A percentile compares a stretch with the other conserved stretches of the same genome.
These are phyloP conservation scores for Diplazon laetatorius DNA, from an alignment of 2,888 invertebrate species.

Conservation along the genomic window DNA sequence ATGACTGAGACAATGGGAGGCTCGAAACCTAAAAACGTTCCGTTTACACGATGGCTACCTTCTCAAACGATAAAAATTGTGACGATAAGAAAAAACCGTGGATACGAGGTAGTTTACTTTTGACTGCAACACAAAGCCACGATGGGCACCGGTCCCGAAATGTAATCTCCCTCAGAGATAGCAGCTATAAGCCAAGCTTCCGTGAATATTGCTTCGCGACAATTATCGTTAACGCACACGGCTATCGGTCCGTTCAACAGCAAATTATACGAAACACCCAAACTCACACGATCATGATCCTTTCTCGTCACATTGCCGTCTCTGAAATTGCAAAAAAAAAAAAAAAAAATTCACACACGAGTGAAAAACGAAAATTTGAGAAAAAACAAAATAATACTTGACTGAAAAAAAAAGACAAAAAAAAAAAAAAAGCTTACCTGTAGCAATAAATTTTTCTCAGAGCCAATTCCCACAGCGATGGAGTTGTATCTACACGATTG, in stretches of 20 bases:
- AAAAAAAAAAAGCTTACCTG: slow-evolving; percentile 68
- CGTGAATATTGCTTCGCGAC: slow-evolving; percentile 77
- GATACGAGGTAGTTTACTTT: slow-evolving; percentile 68
- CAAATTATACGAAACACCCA: slow-evolving; percentile 70
- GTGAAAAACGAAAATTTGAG: slow-evolving; percentile 11
- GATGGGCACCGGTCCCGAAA: slow-evolving; percentile 66
- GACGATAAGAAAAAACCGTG: not conserved
- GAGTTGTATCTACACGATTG: slow-evolving; percentile 67
- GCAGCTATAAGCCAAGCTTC: slow-evolving; percentile 77
- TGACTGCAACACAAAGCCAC: slow-evolving; percentile 74
- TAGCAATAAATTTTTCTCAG: slow-evolving; percentile 74
- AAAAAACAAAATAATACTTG: not conserved
- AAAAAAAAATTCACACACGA: not conserved
- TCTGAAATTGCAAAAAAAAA: slow-evolving; percentile 30
- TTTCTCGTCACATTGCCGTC: not conserved
- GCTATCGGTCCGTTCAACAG: slow-evolving; percentile 76
- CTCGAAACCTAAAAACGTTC: no score
- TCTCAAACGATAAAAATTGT: not conserved
- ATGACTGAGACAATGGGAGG: no score
- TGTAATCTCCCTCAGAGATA: slow-evolving; percentile 62
- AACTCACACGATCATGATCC: slow-evolving; percentile 20
- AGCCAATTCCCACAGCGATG: slow-evolving; percentile 76
- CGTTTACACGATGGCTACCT: no score
- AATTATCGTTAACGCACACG: slow-evolving; percentile 73
- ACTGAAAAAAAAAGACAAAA: slow-evolving; percentile 2